Evolutionary conservation across 2,797 vertebrate species (phyloP), one percentile per base, ranked within the genome.

Genomic region (Dipus sagitta): DNA sequence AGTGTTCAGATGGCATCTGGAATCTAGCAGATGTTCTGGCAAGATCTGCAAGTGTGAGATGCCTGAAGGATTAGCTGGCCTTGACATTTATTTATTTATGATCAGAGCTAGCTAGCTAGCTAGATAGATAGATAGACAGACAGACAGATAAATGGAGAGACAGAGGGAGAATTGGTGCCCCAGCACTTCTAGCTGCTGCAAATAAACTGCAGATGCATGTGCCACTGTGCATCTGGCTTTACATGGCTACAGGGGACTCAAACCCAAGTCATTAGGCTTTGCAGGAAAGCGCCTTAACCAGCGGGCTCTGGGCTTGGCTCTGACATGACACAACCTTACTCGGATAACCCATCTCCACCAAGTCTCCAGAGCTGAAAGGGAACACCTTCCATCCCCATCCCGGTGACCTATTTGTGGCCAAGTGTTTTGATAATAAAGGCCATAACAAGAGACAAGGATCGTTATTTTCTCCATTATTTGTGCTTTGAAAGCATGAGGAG

Each of bases 381-480:
- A 28, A 24, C 38, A 0, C 0, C 3, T 11, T 30, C 74, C 4
- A 30, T 6, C 10, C 26, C 32, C 18, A 1, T 20, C 87, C 0
- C 38, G 13, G 5, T 6, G 58, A 72, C 0, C 1, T 26, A n/a
- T 26, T 14, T n/a, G 32, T 3, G 24, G 76, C 58, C 68, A 78
- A 62, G 26, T 32, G 65, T 85, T 88, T 75, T 64, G 74, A 64
- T 64, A 62, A 87, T 58, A 76, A 91, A 95, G 88, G 34, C 86
- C 88, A 38, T 3, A 58, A 72, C 62, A 60, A 92, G 15, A 84
- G 52, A 79, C 26, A 60, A 78, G 11, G 38, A 26, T 26, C 75
- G 30, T 17, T 77, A 24, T 83, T 78, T 91, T 52, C 82, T 20
- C 85, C 24, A 47, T 78, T 24, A 34, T 30, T 79, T 94, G 83